Evolutionary conservation across 2,888 invertebrate genomes (phyloP).

Genomic region (Tetragnatha montana): DNA sequence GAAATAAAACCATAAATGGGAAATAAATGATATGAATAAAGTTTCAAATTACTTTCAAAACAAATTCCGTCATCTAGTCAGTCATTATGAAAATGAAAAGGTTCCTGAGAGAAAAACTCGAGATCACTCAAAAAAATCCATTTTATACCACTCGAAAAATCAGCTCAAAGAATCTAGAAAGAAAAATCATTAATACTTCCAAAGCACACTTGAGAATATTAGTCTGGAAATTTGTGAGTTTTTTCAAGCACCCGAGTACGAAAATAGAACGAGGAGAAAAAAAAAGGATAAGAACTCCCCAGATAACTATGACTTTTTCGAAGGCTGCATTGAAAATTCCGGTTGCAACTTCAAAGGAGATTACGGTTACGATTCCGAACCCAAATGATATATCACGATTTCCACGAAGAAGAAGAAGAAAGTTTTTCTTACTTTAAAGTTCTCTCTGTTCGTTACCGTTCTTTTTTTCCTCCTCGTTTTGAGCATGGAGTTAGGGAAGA

Average conservation of each 20-base stretch:
- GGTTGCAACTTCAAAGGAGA: slow-evolving; percentile 31
- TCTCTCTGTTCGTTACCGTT: slow-evolving; percentile 16
- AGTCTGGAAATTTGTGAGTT: background rate
- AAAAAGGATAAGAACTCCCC: background rate
- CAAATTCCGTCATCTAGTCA: background rate
- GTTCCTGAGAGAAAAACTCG: background rate
- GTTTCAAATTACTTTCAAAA: background rate
- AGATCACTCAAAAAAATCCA: background rate
- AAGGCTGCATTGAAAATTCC: slow-evolving; percentile 20
- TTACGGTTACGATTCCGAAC: slow-evolving; percentile 47
- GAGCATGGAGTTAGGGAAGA: too few relatives aligned
- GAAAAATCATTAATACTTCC: background rate
- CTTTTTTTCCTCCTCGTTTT: background rate
- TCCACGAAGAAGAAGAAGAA: background rate
- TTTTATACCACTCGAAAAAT: background rate
- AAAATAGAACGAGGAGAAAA: background rate
- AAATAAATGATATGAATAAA: background rate
- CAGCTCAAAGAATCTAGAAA: background rate
- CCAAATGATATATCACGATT: slow-evolving; percentile 40
- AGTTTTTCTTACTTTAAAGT: background rate
- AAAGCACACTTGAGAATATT: background rate
- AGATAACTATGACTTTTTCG: slow-evolving; percentile 6
- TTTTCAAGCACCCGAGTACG: background rate
- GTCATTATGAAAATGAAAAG: background rate
- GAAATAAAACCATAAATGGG: too few relatives aligned